These are phyloP conservation scores for Drosophila subpulchrella DNA, from an alignment of 1,140 invertebrate genomes.

Conservation along the genomic window DNA sequence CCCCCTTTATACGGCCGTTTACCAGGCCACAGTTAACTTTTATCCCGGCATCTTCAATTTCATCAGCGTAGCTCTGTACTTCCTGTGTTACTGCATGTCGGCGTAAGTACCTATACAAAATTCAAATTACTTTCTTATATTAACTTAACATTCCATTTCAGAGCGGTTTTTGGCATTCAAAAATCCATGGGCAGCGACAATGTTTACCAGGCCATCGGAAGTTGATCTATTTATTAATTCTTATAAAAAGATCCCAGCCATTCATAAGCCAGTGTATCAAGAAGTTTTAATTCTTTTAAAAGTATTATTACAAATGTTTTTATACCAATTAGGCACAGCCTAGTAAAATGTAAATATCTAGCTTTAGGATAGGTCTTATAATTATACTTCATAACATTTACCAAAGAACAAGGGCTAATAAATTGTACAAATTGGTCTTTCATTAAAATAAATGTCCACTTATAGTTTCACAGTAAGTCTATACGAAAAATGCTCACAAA, in stretches of 20 bases:
- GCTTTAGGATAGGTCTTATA: neutral
- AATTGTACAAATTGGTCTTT: neutral
- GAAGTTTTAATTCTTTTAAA: neutral
- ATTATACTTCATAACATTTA: neutral
- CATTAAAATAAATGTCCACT: too few relatives aligned
- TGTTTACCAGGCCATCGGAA: constrained; percentile 54
- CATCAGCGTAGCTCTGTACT: constrained; percentile 81
- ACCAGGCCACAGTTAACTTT: constrained; percentile 85
- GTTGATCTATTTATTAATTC: constrained; percentile 20
- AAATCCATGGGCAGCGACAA: constrained; percentile 43
- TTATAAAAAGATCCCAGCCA: neutral
- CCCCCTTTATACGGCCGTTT: constrained; percentile 87
- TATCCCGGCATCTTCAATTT: constrained; percentile 87
- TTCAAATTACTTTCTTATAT: neutral
- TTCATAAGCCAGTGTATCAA: constrained; percentile 18
- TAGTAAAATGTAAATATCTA: constrained; percentile 2
- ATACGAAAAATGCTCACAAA: too few relatives aligned
- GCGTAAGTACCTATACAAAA: constrained; percentile 84
- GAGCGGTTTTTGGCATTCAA: constrained; percentile 56
- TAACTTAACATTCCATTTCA: constrained; percentile 15
- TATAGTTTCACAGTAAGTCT: too few relatives aligned
- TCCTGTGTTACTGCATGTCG: constrained; percentile 84
- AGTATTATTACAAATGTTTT: constrained; percentile 33
- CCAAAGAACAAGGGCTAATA: constrained; percentile 9
- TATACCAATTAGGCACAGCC: neutral